Evolutionary conservation across 2,113 vertebrate genomes (phyloP).

Genomic region (Callopanchax toddi): DNA sequence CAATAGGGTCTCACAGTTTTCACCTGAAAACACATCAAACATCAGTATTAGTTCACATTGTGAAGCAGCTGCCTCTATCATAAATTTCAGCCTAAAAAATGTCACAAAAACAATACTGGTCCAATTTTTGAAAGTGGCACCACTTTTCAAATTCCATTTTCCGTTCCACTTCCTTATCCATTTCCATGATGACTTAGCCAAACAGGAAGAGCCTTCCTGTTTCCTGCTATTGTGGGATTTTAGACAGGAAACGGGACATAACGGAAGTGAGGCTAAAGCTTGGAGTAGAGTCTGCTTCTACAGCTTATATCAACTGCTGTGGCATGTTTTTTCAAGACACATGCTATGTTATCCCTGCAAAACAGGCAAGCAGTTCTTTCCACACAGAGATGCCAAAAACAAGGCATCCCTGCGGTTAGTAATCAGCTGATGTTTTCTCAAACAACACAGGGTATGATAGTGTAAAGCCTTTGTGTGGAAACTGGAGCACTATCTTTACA

Average conservation of each 20-base stretch:
- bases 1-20: slow-evolving; percentile 88
- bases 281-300: slow-evolving; percentile 70
- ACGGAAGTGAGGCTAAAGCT: slow-evolving; percentile 71
- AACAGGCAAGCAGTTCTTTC: slow-evolving; percentile 55
- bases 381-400: slow-evolving; percentile 53
- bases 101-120: too few species aligned
- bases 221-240: slow-evolving; percentile 92
- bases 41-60: slow-evolving; percentile 5
- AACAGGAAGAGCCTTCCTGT: slow-evolving; percentile 87
- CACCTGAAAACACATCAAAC: slow-evolving; percentile 77
- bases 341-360: slow-evolving; percentile 56
- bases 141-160: slow-evolving; percentile 69
- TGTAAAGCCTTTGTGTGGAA: slow-evolving; percentile 46
- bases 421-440: slow-evolving; percentile 52
- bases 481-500: slow-evolving; percentile 20
- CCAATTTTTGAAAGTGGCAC: slow-evolving; percentile 14
- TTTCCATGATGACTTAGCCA: slow-evolving; percentile 85
- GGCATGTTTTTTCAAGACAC: slow-evolving; percentile 63
- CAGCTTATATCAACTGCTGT: slow-evolving; percentile 52
- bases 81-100: too few species aligned
- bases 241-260: slow-evolving; percentile 86
- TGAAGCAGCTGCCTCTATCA: not conserved
- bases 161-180: slow-evolving; percentile 79
- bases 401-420: slow-evolving; percentile 45
- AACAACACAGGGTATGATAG: slow-evolving; percentile 56